Conservation (phyloP, 2,113 vertebrate species). For the Phodopus roborovskii region DNA sequence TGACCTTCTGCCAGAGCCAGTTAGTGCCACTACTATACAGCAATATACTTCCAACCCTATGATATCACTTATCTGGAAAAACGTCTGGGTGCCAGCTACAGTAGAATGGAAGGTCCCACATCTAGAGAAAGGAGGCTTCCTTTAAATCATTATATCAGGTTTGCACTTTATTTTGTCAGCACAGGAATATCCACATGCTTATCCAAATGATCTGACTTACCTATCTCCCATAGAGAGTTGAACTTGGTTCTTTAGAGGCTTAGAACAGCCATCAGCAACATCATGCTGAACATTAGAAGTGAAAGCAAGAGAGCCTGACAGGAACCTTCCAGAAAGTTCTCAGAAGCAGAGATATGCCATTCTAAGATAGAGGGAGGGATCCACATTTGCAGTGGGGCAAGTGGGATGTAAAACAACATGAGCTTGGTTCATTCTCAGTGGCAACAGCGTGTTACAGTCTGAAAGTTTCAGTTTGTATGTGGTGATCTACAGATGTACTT, state of each 20-base stretch:
- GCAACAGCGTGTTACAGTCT: not conserved
- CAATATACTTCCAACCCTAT: conserved; percentile 61
- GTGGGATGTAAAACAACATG: not conserved
- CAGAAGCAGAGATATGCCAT: not conserved
- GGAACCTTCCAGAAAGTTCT: not conserved
- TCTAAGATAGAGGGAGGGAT: not conserved
- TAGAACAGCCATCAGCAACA: not conserved
- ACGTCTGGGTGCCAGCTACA: conserved; percentile 47
- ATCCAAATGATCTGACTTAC: not conserved
- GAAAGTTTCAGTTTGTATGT: not conserved
- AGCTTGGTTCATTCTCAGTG: not conserved
- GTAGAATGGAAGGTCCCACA: conserved; percentile 21
- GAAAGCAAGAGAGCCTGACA: not conserved
- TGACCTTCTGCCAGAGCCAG: conserved; percentile 53
- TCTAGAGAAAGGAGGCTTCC: not conserved
- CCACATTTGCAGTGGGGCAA: not conserved
- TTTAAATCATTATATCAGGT: not conserved
- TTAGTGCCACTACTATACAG: conserved; percentile 20
- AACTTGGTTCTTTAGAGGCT: conserved; percentile 48
- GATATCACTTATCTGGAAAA: conserved; percentile 58
- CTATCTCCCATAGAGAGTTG: not conserved
- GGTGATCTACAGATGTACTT: not conserved
- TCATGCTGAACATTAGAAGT: conserved; percentile 59
- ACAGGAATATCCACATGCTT: not conserved
- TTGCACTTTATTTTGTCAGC: not conserved